A percentile compares a stretch with the other conserved stretches of the same genome.
These are phyloP conservation scores for Sphaeramia orbicularis DNA, from an alignment of 2,797 vertebrate genomes.

Conservation along the genomic window DNA sequence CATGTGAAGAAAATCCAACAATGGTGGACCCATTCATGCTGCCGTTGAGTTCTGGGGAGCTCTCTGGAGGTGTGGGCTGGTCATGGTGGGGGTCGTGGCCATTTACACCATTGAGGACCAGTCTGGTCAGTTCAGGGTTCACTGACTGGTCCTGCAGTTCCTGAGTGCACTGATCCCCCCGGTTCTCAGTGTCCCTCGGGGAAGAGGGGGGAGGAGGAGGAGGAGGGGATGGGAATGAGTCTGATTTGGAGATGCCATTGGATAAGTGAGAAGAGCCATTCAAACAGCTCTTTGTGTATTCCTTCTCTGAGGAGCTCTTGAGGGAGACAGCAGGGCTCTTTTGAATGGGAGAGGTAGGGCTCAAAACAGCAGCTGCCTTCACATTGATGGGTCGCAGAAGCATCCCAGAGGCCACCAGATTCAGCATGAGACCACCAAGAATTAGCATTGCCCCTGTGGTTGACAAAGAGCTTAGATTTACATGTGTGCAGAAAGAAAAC, in stretches of 20 bases:
- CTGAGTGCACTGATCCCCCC: conserved; percentile 51
- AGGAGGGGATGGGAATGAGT: conserved; percentile 59
- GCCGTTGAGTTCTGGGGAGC: conserved; percentile 68
- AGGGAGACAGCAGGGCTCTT: conserved; percentile 71
- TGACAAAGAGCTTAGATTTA: conserved; percentile 30
- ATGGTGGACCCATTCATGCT: conserved; percentile 72
- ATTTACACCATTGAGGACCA: conserved; percentile 72
- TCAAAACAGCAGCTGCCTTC: conserved; percentile 50
- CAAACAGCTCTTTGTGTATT: conserved; percentile 72
- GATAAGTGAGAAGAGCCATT: conserved; percentile 77
- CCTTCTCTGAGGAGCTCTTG: conserved; percentile 78
- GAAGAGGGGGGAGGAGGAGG: conserved; percentile 44
- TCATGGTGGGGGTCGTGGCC: conserved; percentile 63
- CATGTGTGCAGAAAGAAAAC: conserved; percentile 4
- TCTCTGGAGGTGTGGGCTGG: conserved; percentile 61
- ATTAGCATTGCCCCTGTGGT: conserved; percentile 90
- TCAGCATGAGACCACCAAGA: conserved; percentile 91
- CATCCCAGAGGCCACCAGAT: conserved; percentile 94
- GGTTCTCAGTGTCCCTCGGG: conserved; percentile 63
- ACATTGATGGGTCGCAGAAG: conserved; percentile 86
- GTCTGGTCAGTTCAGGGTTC: conserved; percentile 74
- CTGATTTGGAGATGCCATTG: conserved; percentile 79
- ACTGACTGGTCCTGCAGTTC: conserved; percentile 47
- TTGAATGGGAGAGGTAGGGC: conserved; percentile 64
- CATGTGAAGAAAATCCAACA: conserved; percentile 58